Percentiles rank a stretch among this genome's conserved stretches.
phyloP scores from a whole-genome alignment of 2,888 invertebrate genomes.

The Apoda limacodes region DNA sequence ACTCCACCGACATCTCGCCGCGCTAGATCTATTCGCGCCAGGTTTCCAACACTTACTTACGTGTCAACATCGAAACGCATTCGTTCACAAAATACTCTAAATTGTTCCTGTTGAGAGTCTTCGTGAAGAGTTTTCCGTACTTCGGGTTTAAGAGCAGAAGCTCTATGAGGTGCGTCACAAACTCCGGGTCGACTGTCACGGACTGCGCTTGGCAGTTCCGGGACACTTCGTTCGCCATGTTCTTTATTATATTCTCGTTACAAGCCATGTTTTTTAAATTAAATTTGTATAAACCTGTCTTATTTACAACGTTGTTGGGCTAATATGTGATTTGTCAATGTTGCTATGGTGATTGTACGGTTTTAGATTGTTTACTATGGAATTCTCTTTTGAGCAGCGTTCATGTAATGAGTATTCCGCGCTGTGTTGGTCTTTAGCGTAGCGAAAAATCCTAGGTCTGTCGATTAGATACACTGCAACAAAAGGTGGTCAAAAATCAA shows the following conservation, averaged over 20 bases:
- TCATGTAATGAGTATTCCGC: too few species aligned
- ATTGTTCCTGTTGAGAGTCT: conserved; percentile 53
- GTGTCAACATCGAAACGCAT: conserved; percentile 52
- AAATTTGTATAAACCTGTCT: too few species aligned
- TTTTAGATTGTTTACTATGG: too few species aligned
- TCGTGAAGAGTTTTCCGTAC: conserved; percentile 61
- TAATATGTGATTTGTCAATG: too few species aligned
- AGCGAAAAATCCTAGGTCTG: too few species aligned
- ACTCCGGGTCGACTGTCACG: conserved; percentile 53
- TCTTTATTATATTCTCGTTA: conserved; percentile 64
- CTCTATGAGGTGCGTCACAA: conserved; percentile 64
- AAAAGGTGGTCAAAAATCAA: too few species aligned
- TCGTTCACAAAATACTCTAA: conserved; percentile 65
- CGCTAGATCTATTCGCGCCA: not conserved
- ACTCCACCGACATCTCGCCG: conserved; percentile 1
- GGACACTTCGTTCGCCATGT: conserved; percentile 69
- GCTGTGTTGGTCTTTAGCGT: too few species aligned
- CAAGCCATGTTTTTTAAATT: too few species aligned
- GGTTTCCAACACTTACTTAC: conserved; percentile 51
- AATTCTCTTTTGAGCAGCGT: too few species aligned
- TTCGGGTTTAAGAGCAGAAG: conserved; percentile 66
- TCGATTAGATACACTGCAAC: too few species aligned
- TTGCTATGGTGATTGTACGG: too few species aligned
- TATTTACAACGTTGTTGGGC: too few species aligned
- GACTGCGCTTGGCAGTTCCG: conserved; percentile 57